Evolutionary conservation across 2,113 vertebrate genomes (phyloP).

Genomic region (Isurus oxyrinchus): DNA sequence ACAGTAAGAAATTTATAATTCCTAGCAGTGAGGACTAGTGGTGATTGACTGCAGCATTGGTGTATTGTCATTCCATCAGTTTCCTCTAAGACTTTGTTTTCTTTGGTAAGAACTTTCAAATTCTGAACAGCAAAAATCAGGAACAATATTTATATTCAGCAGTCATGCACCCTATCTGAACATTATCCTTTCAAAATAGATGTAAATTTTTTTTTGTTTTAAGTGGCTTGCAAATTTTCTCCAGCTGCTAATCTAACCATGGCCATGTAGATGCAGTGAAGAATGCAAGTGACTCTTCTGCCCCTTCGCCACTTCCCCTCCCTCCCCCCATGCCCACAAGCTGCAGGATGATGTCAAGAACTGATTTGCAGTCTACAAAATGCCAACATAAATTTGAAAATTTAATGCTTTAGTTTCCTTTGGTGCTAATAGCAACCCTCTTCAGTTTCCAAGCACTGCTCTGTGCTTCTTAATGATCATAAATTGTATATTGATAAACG

Average conservation of each 20-base stretch:
- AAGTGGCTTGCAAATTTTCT: not conserved
- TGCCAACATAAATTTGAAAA: not conserved
- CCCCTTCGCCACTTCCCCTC: not conserved
- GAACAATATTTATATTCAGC: not conserved
- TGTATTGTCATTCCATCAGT: slow-evolving; percentile 16
- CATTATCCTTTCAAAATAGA: not conserved
- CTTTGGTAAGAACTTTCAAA: not conserved
- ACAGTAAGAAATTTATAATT: not conserved
- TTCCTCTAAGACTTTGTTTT: not conserved
- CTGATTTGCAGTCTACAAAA: not conserved
- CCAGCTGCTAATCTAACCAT: not conserved
- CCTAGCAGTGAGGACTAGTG: not conserved
- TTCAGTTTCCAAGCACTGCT: not conserved
- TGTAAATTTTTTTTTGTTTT: not conserved
- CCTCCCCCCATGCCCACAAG: not conserved
- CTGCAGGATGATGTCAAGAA: not conserved
- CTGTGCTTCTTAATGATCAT: not conserved
- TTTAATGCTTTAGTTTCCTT: too few species aligned
- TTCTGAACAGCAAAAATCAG: not conserved
- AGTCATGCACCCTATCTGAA: not conserved
- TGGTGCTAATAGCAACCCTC: not conserved
- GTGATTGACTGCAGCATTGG: not conserved
- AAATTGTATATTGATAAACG: not conserved
- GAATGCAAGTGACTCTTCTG: not conserved
- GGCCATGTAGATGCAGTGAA: not conserved